Evolutionary conservation across 2,888 invertebrate species (phyloP).

Genomic region (Tortrix viridana): DNA sequence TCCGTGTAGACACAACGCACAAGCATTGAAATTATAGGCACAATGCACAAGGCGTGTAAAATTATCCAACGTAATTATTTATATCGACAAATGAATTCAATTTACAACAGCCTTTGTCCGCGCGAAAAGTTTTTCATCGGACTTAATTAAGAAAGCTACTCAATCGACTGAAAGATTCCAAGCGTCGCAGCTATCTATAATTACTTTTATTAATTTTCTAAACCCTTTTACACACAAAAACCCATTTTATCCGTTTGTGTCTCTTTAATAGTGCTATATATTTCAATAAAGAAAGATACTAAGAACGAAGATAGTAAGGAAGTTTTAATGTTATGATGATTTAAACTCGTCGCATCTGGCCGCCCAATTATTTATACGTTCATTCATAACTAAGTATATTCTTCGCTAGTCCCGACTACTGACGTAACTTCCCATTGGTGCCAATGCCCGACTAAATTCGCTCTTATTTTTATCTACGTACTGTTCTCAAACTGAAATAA

Average conservation of each 20-base stretch:
- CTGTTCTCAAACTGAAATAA: slow-evolving; percentile 10
- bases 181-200: slow-evolving; percentile 32
- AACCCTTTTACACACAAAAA: slow-evolving; percentile 25
- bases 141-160: slow-evolving; percentile 35
- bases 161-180: slow-evolving; percentile 33
- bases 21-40: too few relatives aligned
- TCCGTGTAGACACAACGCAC: too few relatives aligned
- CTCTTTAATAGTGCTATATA: slow-evolving; percentile 26
- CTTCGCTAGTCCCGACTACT: slow-evolving; percentile 48
- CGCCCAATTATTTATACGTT: slow-evolving; percentile 63
- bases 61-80: slow-evolving; percentile 27
- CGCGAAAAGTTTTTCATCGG: slow-evolving; percentile 25
- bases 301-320: slow-evolving; percentile 19
- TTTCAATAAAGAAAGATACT: slow-evolving; percentile 5
- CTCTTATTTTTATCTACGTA: slow-evolving; percentile 18
- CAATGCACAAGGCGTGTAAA: not conserved
- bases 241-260: slow-evolving; percentile 6
- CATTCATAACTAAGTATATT: slow-evolving; percentile 63
- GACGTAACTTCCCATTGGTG: slow-evolving; percentile 26
- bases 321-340: slow-evolving; percentile 45
- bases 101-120: slow-evolving; percentile 29
- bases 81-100: slow-evolving; percentile 34
- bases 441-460: slow-evolving; percentile 12
- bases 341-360: slow-evolving; percentile 58
- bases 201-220: slow-evolving; percentile 34